Conservation (phyloP, 2,888 invertebrate genomes). For the Leptinotarsa rubiginosa region DNA sequence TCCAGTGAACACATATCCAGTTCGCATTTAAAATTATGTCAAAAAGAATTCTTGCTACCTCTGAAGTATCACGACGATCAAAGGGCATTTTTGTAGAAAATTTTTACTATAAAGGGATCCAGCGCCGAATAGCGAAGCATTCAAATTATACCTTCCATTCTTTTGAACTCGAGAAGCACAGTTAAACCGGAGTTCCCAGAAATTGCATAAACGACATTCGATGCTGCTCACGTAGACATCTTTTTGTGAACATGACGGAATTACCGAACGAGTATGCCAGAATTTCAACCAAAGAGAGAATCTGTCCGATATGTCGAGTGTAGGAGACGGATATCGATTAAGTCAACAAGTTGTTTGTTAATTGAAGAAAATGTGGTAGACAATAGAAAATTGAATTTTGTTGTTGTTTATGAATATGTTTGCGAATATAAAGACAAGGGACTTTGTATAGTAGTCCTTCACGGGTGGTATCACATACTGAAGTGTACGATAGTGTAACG, state of each 20-base stretch:
- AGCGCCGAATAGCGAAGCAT: background rate
- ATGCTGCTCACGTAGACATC: constrained; percentile 10
- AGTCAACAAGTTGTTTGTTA: background rate
- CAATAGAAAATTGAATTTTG: too few relatives aligned
- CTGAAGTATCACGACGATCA: constrained; percentile 6
- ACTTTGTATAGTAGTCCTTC: too few relatives aligned
- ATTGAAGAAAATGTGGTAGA: too few relatives aligned
- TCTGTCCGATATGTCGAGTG: background rate
- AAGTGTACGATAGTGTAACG: too few relatives aligned
- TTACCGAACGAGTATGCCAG: background rate
- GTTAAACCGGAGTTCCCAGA: constrained; percentile 6
- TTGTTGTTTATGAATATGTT: too few relatives aligned
- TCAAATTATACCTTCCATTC: constrained; percentile 11
- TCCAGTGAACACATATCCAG: background rate
- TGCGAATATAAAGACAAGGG: too few relatives aligned
- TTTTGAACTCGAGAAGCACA: constrained; percentile 7
- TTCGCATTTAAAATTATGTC: background rate
- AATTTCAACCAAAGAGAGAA: background rate
- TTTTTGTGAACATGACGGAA: background rate
- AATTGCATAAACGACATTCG: constrained; percentile 8
- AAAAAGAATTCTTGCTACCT: constrained; percentile 12
- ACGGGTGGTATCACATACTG: too few relatives aligned
- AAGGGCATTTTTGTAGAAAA: background rate
- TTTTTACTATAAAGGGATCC: constrained; percentile 5
- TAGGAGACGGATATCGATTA: background rate